Conservation (phyloP, 1,140 invertebrate species). For the Diabrotica virgifera region DNA sequence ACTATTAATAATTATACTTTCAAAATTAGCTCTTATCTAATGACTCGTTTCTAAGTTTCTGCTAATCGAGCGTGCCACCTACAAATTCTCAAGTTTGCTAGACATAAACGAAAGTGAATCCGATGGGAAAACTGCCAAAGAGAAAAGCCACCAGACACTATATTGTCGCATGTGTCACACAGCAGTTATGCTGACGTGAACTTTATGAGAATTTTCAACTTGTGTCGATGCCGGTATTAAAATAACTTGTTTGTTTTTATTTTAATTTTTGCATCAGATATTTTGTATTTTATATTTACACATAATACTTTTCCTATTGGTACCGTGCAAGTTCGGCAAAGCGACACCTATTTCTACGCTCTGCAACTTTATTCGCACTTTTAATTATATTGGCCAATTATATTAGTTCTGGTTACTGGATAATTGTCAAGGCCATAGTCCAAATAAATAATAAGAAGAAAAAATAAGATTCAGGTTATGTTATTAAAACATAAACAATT, state of each 20-base stretch:
- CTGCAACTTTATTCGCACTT: too few species aligned
- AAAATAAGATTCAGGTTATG: too few species aligned
- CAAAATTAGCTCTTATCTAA: not conserved
- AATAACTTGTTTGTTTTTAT: not conserved
- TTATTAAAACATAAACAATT: too few species aligned
- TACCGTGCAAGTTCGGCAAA: too few species aligned
- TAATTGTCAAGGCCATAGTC: too few species aligned
- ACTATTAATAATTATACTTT: not conserved
- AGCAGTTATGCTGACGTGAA: not conserved
- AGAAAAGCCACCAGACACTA: not conserved
- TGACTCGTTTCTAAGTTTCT: not conserved
- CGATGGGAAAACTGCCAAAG: not conserved
- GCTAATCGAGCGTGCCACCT: not conserved
- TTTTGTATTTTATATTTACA: too few species aligned
- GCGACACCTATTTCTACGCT: too few species aligned
- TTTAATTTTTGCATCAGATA: not conserved
- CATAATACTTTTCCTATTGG: too few species aligned
- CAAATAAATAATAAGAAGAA: too few species aligned
- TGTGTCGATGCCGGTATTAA: not conserved
- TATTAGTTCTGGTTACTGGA: too few species aligned
- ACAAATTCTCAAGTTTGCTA: not conserved
- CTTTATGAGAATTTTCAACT: not conserved
- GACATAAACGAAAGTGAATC: conserved; percentile 2
- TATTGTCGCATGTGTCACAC: not conserved
- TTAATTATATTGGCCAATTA: too few species aligned